Base-by-base conservation (phyloP, 2,113 vertebrate species). In the Seriola quinqueradiata region DNA sequence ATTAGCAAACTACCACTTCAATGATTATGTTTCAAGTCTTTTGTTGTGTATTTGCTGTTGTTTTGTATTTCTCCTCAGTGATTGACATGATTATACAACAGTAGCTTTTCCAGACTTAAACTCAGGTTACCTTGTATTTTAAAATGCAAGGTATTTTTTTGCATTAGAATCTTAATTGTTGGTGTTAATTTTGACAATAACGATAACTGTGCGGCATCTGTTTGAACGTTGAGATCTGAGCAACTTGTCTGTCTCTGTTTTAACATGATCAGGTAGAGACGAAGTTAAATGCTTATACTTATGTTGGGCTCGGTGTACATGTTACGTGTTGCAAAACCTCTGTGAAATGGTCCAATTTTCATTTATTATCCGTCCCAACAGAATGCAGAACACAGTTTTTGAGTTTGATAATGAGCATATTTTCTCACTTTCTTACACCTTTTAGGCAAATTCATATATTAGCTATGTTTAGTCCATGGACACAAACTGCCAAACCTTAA, bases 401-500 rank as follows among this genome's bases (percentile, higher is more conserved):
- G n/a, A 50, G 32, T 67, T 73, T 79, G 55, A 59, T 79, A 66
- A 69, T 50, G n/a, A 59, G 16, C 21, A 36, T 7, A 40, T 65
- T 68, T 68, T 70, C 23, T 64, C 36, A 34, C 50, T 63, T 42
- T 42, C 19, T 13, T 19, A 50, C 19, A 36, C 67, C 12, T 58
- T 70, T 57, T 77, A 55, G 42, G 13, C 48, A 52, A 1, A 74
- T 77, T 79, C 25, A 58, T 14, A 67, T 44, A 44, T 82, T 59
- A 70, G 25, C 71, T 68, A n/a, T 64, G 21, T 83, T 63, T 52
- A 76, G 25, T 55, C 77, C 40, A 64, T 17, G 32, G 54, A 63
- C 61, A 58, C 46, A 70, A 72, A 59, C 58, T n/a, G 38, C 66
- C 13, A 44, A 83, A 80, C 74, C 75, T 55, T 73, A 55, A 85